Percentiles rank a stretch among this genome's conserved stretches.
Evolutionary conservation across 2,797 vertebrate genomes (phyloP).

Genomic region (Mormyrops attenuatus): DNA sequence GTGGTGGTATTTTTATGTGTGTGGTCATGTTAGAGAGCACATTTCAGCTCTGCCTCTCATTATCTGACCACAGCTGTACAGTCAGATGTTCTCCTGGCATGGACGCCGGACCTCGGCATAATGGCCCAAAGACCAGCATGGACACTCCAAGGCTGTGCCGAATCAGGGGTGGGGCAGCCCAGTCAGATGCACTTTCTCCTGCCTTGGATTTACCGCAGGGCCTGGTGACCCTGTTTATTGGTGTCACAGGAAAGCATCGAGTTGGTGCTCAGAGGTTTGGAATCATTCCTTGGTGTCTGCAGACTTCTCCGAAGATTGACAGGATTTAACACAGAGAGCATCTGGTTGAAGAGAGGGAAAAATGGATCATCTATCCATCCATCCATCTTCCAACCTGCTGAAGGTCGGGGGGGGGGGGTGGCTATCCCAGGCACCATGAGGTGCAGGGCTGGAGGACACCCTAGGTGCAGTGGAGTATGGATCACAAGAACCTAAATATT

Average conservation of each 20-base stretch:
- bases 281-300: background rate
- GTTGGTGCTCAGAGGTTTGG: background rate
- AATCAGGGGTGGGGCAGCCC: background rate
- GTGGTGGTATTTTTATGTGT: background rate
- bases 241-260: background rate
- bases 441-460: background rate
- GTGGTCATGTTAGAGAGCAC: background rate
- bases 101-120: background rate
- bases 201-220: background rate
- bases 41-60: background rate
- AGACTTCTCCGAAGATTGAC: background rate
- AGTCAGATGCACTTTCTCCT: background rate
- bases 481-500: background rate
- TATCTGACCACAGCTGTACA: background rate
- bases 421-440: background rate
- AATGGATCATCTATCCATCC: background rate
- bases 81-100: background rate
- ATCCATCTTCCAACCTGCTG: background rate
- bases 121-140: background rate
- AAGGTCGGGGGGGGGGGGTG: background rate
- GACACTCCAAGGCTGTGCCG: background rate
- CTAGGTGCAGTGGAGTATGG: background rate
- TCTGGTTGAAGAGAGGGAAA: background rate
- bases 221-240: background rate
- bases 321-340: background rate